Evolutionary conservation across 2,888 invertebrate genomes (phyloP).

Genomic region (Chromoteleia sp.): DNA sequence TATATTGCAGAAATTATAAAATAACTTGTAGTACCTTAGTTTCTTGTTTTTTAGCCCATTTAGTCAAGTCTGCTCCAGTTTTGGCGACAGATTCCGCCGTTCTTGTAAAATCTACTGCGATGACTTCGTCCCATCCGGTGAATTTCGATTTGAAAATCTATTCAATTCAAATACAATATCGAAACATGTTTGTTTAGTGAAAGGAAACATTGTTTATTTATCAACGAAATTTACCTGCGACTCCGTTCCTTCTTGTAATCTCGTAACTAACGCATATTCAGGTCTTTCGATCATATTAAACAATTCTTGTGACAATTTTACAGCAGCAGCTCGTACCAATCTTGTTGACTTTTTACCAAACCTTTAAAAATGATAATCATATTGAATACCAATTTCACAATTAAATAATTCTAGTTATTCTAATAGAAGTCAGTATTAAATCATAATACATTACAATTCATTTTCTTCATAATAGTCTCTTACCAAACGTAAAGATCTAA

Average conservation of each 20-base stretch:
- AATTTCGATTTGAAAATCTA: conserved; percentile 98
- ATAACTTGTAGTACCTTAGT: conserved; percentile 87
- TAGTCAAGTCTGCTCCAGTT: conserved; percentile 97
- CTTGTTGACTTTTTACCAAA: conserved; percentile 99
- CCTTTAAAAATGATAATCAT: too few relatives aligned
- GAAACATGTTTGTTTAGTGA: background rate
- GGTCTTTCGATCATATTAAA: conserved; percentile 97
- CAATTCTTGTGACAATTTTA: conserved; percentile 98
- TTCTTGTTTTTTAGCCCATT: conserved; percentile 95
- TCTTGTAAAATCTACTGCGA: conserved; percentile 99
- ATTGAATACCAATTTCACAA: too few relatives aligned
- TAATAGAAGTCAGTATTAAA: too few relatives aligned
- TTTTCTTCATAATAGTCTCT: too few relatives aligned
- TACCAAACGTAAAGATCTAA: conserved; percentile 98
- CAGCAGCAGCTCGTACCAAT: conserved; percentile 96
- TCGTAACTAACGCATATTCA: conserved; percentile 93
- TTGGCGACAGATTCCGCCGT: conserved; percentile 98
- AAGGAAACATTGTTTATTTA: conserved; percentile 82
- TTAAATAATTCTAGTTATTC: too few relatives aligned
- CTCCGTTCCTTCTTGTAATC: conserved; percentile 96
- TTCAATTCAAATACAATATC: conserved; percentile 21
- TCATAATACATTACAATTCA: too few relatives aligned
- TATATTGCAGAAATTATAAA: background rate
- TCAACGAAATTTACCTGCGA: conserved; percentile 85
- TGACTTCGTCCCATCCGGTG: conserved; percentile 99